phyloP scores from a whole-genome alignment of 92 coral and sea anemone genomes.

The Epizoanthus scotinus region DNA sequence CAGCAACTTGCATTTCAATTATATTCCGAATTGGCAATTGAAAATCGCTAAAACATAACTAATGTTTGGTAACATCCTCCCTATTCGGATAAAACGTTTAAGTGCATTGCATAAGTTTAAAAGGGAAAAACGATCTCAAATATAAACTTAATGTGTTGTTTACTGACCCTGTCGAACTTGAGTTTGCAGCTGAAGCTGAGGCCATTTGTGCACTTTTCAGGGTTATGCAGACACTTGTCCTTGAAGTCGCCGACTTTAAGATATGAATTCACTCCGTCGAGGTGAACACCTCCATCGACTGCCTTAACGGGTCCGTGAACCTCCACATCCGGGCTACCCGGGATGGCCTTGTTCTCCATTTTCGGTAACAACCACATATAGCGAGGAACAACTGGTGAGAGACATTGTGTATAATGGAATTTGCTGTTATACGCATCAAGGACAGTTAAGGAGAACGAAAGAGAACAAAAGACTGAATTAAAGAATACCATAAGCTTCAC shows the following conservation, averaged over 20 bases:
- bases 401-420: neutral
- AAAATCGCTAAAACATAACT: no score
- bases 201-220: slow-evolving; percentile 85
- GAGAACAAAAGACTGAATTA: neutral
- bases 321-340: slow-evolving; percentile 85
- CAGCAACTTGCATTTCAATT: no score
- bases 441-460: neutral
- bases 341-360: slow-evolving; percentile 65
- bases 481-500: neutral
- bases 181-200: slow-evolving; percentile 95
- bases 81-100: no score
- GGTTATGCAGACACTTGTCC: slow-evolving; percentile 81
- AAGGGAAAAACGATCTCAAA: neutral
- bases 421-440: no score
- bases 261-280: slow-evolving; percentile 76
- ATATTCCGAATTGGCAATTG: no score
- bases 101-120: no score
- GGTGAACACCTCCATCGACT: slow-evolving; percentile 90
- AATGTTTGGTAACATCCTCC: no score
- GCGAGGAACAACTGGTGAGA: slow-evolving; percentile 76
- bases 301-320: slow-evolving; percentile 92
- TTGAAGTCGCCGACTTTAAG: slow-evolving; percentile 87
- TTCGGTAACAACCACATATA: slow-evolving; percentile 95
- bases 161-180: slow-evolving; percentile 83
- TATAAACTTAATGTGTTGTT: neutral